These are phyloP conservation scores for Apotomis capreana DNA, from an alignment of 2,888 invertebrate species.

Conservation along the genomic window DNA sequence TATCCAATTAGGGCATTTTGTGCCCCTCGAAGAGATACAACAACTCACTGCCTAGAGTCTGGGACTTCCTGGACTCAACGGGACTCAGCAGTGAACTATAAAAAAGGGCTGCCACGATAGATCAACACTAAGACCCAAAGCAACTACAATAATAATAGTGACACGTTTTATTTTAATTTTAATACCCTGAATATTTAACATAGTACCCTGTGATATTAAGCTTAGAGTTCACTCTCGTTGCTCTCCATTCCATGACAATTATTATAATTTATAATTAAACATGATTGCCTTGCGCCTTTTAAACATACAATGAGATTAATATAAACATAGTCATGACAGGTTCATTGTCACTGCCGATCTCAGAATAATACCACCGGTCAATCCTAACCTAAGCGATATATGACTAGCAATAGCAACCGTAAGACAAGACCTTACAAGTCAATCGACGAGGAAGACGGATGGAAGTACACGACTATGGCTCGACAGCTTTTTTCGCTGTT, in stretches of 20 bases:
- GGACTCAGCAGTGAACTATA: too few species aligned
- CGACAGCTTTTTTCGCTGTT: slow-evolving; percentile 5
- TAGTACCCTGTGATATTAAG: too few species aligned
- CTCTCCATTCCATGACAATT: slow-evolving; percentile 20
- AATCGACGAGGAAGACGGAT: slow-evolving; percentile 6
- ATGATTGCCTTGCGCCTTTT: slow-evolving; percentile 17
- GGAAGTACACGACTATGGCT: not conserved
- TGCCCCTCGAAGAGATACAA: too few species aligned
- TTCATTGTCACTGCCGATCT: not conserved
- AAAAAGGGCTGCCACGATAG: too few species aligned
- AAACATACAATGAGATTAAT: slow-evolving; percentile 24
- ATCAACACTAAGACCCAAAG: too few species aligned
- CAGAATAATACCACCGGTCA: not conserved
- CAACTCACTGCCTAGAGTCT: too few species aligned
- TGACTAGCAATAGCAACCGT: too few species aligned
- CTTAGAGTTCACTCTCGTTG: not conserved
- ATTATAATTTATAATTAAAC: slow-evolving; percentile 30
- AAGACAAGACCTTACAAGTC: slow-evolving; percentile 6
- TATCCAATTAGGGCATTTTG: too few species aligned
- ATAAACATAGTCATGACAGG: slow-evolving; percentile 2
- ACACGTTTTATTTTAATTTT: too few species aligned
- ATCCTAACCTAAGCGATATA: not conserved
- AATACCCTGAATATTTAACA: too few species aligned
- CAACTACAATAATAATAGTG: too few species aligned
- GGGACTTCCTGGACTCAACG: too few species aligned